Evolutionary conservation across 1,140 invertebrate genomes (phyloP).

Genomic region (Heliconius nattereri): DNA sequence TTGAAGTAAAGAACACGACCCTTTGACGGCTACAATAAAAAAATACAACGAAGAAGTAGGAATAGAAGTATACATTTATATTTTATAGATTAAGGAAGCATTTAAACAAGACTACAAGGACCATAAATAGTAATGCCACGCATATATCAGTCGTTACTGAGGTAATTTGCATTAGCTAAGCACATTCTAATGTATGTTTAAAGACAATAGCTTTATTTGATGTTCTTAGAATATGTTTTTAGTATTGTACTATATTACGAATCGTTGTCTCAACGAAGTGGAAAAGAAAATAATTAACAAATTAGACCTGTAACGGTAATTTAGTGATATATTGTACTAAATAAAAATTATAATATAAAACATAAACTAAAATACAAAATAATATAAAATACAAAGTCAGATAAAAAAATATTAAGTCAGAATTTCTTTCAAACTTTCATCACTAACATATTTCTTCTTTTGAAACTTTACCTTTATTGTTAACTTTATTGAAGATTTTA

Average conservation of each 20-base stretch:
- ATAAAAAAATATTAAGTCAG: background rate
- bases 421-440: background rate
- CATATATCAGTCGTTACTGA: constrained; percentile 21
- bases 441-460: background rate
- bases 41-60: too few species aligned
- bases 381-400: too few species aligned
- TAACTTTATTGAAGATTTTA: background rate
- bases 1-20: too few species aligned
- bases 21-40: too few species aligned
- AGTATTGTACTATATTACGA: background rate
- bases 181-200: constrained; percentile 6
- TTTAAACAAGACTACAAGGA: constrained; percentile 5
- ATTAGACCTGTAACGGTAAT: too few species aligned
- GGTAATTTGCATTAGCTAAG: constrained; percentile 7
- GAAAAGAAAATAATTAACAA: too few species aligned
- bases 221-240: background rate
- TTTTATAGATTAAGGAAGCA: background rate
- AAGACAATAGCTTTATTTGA: background rate
- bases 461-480: background rate
- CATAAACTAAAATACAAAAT: too few species aligned
- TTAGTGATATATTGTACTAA: too few species aligned
- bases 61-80: background rate
- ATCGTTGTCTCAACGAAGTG: too few species aligned
- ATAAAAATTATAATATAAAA: too few species aligned
- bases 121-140: constrained; percentile 18